Evolutionary conservation across 1,140 invertebrate species (phyloP).

Genomic region (Brachionus asplanchnoidis): DNA sequence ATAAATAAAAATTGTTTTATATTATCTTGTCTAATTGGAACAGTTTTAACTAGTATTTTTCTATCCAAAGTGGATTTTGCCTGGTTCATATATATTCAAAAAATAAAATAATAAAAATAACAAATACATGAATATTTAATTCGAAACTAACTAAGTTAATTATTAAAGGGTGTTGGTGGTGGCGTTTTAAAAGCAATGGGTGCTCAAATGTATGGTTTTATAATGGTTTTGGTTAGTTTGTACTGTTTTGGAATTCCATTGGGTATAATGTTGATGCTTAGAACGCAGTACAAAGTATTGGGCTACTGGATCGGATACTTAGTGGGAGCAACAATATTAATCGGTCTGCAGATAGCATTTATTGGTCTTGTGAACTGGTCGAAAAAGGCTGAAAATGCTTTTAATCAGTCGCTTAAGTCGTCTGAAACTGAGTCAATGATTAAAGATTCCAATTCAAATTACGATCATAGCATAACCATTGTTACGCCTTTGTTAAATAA

Average conservation of each 20-base stretch:
- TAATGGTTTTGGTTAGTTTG: slow-evolving; percentile 1
- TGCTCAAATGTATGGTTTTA: slow-evolving; percentile 15
- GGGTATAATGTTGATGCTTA: neutral
- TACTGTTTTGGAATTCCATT: slow-evolving; percentile 6
- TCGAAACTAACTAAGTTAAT: neutral
- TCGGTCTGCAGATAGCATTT: neutral
- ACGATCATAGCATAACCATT: neutral
- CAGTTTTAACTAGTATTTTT: no score
- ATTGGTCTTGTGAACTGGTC: neutral
- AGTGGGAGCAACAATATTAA: neutral
- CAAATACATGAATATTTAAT: no score
- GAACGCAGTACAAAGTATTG: neutral
- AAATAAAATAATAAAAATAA: no score
- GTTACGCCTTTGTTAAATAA: neutral
- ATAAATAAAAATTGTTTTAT: no score
- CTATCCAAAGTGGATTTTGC: no score
- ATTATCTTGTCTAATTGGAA: no score
- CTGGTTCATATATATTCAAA: no score
- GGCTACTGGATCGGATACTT: slow-evolving; percentile 20
- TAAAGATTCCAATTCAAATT: neutral
- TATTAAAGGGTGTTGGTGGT: slow-evolving; percentile 1
- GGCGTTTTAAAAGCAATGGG: slow-evolving; percentile 19
- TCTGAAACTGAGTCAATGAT: neutral
- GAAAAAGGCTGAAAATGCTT: neutral
- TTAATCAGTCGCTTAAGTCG: neutral